Evolutionary conservation across 2,113 vertebrate species (phyloP), one percentile per base, ranked within the genome.

Genomic region (Cavia aperea): DNA sequence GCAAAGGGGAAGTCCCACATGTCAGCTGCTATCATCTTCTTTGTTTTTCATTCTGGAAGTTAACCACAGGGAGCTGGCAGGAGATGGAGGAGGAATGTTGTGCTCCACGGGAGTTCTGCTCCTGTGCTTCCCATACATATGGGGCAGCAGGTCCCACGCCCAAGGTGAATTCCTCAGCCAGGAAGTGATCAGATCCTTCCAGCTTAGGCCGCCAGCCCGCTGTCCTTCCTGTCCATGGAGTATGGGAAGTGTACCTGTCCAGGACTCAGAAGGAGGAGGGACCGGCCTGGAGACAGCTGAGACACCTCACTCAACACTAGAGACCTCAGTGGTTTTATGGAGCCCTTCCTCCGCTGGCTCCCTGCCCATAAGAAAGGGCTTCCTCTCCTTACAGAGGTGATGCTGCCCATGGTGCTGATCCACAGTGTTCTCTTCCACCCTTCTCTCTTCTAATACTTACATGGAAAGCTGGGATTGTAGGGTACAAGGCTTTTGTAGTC

Each of bases 121-220:
- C 56, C 56, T 16, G 56, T 56, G 56, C 56, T 56, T 56, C 56
- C 56, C n/a, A n/a, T n/a, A n/a, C n/a, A n/a, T n/a, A n/a, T n/a
- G n/a, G n/a, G n/a, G n/a, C 4, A 31, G 10, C 0, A n/a, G 36
- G 9, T 54, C 21, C 81, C 8, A 16, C 0, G 36, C 15, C 1
- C 31, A 33, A 12, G 65, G 60, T 49, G 13, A 26, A 7, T 43
- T 6, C 7, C 62, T 56, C 24, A 13, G 21, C 3, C 23, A 21
- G 21, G 46, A 75, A 56, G 43, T 46, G 26, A 33, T 13, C 23
- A n/a, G 24, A 29, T 15, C 21, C 26, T 84, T 24, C 23, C 60
- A 4, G 7, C 29, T 21, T 16, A 21, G 19, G 21, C 4, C 49
- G 49, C 21, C 14, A 33, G 19, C 72, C 46, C 16, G 0, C 19